These are phyloP conservation scores for Megaceryle maxima DNA, from an alignment of 2,113 vertebrate species.

Conservation along the genomic window DNA sequence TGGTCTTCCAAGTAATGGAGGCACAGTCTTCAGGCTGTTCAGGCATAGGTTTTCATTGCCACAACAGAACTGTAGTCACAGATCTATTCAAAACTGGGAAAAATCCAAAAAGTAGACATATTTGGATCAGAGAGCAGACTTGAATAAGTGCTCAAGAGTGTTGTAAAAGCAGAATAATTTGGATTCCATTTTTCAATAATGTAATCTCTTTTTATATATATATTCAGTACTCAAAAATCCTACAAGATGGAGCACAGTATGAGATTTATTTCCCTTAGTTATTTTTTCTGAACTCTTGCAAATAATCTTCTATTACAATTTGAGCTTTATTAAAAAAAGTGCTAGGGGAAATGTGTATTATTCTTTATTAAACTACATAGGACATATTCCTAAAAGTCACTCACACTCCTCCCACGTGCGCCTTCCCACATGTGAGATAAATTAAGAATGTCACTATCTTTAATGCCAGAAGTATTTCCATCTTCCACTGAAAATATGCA, in stretches of 20 bases:
- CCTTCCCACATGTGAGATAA: conserved; percentile 59
- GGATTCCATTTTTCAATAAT: not conserved
- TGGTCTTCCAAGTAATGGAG: accelerated
- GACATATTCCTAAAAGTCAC: not conserved
- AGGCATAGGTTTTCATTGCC: not conserved
- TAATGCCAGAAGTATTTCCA: conserved; percentile 55
- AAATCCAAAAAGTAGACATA: not conserved
- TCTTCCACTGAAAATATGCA: conserved; percentile 46
- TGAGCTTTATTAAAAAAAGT: conserved; percentile 37
- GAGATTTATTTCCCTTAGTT: conserved; percentile 22
- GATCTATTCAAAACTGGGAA: not conserved
- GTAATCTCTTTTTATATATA: not conserved
- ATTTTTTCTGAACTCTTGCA: not conserved
- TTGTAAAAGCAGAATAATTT: not conserved
- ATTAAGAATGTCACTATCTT: conserved; percentile 55
- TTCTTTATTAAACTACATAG: conserved; percentile 37
- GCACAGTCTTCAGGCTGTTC: not conserved
- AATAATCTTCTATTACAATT: not conserved
- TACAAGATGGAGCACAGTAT: not conserved
- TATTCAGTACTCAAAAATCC: not conserved
- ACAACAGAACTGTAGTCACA: not conserved
- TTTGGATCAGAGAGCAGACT: not conserved
- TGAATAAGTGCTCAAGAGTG: not conserved
- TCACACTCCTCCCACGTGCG: conserved; percentile 13
- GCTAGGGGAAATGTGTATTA: conserved; percentile 2